Conservation (phyloP, 2,113 vertebrate species). For the Sapayoa aenigma region DNA sequence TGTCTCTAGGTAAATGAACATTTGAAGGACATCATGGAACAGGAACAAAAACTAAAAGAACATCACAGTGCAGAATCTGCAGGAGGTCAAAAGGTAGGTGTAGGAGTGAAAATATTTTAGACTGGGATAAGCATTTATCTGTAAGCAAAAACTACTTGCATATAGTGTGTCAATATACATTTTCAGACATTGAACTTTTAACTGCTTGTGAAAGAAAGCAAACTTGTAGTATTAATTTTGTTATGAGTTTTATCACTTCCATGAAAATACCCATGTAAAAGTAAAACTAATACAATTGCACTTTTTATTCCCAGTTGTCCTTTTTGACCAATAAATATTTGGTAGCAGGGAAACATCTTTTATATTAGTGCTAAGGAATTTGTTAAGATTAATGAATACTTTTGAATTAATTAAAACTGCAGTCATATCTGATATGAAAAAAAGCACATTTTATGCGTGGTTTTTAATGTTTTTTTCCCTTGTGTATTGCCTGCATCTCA, state of each 20-base stretch:
- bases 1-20: constrained; percentile 89
- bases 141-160: neutral
- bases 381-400: neutral
- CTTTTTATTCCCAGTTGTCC: neutral
- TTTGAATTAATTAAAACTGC: neutral
- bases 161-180: neutral
- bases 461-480: neutral
- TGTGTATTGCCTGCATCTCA: neutral
- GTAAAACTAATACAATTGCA: neutral
- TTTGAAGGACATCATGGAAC: constrained; percentile 88
- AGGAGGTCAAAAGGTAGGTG: constrained; percentile 86
- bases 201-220: neutral
- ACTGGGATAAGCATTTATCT: neutral
- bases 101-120: neutral
- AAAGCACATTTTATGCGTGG: neutral
- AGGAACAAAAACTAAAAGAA: constrained; percentile 88
- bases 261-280: neutral
- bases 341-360: neutral
- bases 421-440: neutral
- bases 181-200: neutral
- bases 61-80: constrained; percentile 79
- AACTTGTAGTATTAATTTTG: neutral
- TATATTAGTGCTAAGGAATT: neutral
- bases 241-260: neutral
- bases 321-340: neutral